Conservation (phyloP, 2,113 vertebrate species). For the Buteo buteo region DNA sequence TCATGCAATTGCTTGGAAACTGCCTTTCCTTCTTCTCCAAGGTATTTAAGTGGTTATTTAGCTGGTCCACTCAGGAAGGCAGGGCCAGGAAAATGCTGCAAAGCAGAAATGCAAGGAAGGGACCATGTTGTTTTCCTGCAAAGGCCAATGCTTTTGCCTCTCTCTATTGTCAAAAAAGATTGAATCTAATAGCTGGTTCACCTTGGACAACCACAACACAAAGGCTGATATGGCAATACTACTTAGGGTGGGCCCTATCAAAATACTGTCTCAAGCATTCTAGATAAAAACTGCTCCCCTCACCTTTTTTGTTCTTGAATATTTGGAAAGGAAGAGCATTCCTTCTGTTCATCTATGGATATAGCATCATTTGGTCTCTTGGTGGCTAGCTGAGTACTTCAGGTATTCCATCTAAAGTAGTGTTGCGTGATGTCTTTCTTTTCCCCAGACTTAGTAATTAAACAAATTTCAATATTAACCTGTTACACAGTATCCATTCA, state of each 20-base stretch:
- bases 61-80: neutral
- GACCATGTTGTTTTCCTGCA: neutral
- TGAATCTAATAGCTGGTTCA: neutral
- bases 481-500: accelerated
- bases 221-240: neutral
- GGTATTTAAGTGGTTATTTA: neutral
- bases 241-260: neutral
- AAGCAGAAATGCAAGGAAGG: neutral
- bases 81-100: neutral
- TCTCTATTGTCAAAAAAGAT: neutral
- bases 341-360: neutral
- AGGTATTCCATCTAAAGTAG: neutral
- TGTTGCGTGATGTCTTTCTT: neutral
- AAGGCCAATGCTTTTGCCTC: neutral
- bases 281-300: neutral
- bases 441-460: neutral
- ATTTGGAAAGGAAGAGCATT: neutral
- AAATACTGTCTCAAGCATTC: neutral
- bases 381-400: neutral
- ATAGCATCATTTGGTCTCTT: neutral
- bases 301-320: neutral
- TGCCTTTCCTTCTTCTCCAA: neutral
- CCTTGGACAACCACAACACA: neutral
- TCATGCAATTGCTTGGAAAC: neutral
- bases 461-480: neutral